Evolutionary conservation across 2,888 invertebrate genomes (phyloP), one percentile per base, ranked within the genome.

Genomic region (Anoplius nigerrimus): DNA sequence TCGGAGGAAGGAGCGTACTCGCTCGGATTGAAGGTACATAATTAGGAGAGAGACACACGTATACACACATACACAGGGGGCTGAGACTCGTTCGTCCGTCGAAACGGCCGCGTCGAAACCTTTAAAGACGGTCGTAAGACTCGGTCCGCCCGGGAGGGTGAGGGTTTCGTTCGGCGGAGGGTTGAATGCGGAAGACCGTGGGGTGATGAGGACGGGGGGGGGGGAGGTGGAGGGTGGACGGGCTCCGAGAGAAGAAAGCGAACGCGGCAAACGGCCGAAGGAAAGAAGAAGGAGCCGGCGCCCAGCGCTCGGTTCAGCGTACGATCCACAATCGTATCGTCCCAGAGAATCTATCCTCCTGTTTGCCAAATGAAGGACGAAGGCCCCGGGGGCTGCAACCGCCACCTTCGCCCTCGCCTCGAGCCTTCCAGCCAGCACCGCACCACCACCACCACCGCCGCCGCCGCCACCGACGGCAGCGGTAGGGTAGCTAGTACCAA

Each of bases 341-440:
- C 58, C 66, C 65, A 58, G 74, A 77, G 75, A 78, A 82, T 76
- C 83, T 76, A 78, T 78, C 71, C 74, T 60, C 62, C 66, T 76
- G 70, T 78, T 75, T 77, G 72, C 69, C 69, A 76, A 80, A 82
- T 73, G 80, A 84, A 82, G 82, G 78, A 82, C 79, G 70, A 76
- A 77, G 69, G 60, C 73, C 34, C 34, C 68, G 69, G 72, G 64
- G 75, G 66, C 75, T 66, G 67, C 74, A 57, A 63, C 68, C 55
- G 64, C 61, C 68, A 34, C 53, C 54, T 62, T 67, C 64, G 58
- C 62, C 69, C 66, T 72, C 73, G 67, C 63, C 65, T 72, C 55
- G 51, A 52, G 66, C 55, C 55, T 43, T 43, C 56, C 67, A 68
- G 61, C 54, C 66, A 66, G 57, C 66, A 62, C 67, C 24, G 55